Evolutionary conservation across 2,888 invertebrate species (phyloP), one percentile per base, ranked within the genome.

Genomic region (Drosophila multiciliata): DNA sequence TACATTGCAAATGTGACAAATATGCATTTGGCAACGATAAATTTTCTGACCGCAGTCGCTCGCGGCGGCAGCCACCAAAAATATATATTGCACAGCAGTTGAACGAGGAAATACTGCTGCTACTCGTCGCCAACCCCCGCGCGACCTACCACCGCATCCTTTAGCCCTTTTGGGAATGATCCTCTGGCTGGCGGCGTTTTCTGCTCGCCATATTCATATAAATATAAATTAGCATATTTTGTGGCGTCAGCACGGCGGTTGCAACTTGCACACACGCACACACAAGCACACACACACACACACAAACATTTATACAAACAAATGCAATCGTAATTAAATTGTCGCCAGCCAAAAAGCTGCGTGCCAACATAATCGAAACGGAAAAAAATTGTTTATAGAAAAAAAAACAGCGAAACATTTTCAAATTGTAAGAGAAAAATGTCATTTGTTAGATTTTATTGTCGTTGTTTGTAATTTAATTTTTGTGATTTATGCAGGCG

Each of bases 161-260:
- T 33, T 17, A 23, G 36, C 4, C 40, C 70, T 70, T 23, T 45
- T 52, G 72, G 77, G 66, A 70, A 64, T 63, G 53, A 75, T 67
- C 54, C 62, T 54, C 58, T 54, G 52, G 58, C 23, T 48, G 53
- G 66, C 53, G 26, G 38, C 38, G 33, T 48, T 49, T 36, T 33
- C 55, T 49, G 73, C 71, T 75, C 62, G 69, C 82, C 73, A 80
- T 78, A 87, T 89, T 78, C 87, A 87, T 87, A 87, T 89, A 89
- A 85, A 87, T 87, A 89, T 87, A 87, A 87, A 87, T 87, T 89
- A 87, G 87, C 90, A 87, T 87, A 90, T 90, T 89, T 88, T 89
- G 87, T 76, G 87, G 88, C 90, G 87, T 81, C 90, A 79, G 71
- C 66, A 70, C 52, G 89, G 70, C 83, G 89, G 68, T 80, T 73